Base-by-base conservation (phyloP, 2,888 invertebrate genomes). In the Venustoraphidia nigricollis region DNA sequence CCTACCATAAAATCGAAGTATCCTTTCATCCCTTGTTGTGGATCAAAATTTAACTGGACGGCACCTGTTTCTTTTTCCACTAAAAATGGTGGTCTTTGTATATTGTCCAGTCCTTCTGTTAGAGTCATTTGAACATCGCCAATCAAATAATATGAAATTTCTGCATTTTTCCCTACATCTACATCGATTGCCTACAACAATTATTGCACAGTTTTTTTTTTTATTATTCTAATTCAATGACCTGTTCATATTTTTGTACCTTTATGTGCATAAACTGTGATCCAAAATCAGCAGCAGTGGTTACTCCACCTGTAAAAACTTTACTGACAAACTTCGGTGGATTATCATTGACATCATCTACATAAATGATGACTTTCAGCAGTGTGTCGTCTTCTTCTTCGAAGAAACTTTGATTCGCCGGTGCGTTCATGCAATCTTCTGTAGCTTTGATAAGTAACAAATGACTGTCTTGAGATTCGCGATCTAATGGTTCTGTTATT, bases 11-110 rank as follows among this genome's bases (percentile, higher is more conserved):
- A 92, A 67, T 92, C 89, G 62, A 95, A 95, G 65, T 93, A 94
- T 39, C 95, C 96, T 62, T 93, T 94, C 95, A 94, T 94, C 48
- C 89, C 88, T 57, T 89, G 85, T 63, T 94, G 93, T 1, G 95
- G 95, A 69, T 94, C 94, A 61, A 95, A 94, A 66, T 95, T 94
- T 5, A 96, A 71, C 50, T 80, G 79, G 27, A 96, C 79, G 1
- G 83, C 82, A 1, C 93, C 92, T 0, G 86, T 83, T n/a, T 82
- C 77, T 39, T 69, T 70, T 58, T 94, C 83, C 2, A 92, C 81
- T 8, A 91, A 68, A 66, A 94, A 94, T 0, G 92, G 90, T 1
- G 83, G 75, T 34, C 80, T 76, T 37, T 81, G 79, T 46, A 92
- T 72, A 60, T 83, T 83, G 50, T 91, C 91, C 56, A 92, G 66